phyloP scores from a whole-genome alignment of 1,140 invertebrate species.

The Frieseomelitta varia region DNA sequence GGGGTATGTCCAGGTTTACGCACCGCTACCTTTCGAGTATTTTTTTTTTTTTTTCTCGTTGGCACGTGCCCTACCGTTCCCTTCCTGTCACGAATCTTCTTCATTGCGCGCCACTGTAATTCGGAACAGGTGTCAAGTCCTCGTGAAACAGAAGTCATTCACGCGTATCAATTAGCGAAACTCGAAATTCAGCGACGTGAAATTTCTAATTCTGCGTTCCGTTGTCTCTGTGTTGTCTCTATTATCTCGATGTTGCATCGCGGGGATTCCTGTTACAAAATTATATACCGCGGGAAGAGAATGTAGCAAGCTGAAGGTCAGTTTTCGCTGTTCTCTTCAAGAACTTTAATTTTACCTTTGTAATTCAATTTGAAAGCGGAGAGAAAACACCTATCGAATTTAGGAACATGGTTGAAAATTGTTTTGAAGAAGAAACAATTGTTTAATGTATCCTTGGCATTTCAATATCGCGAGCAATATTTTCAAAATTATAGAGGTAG shows the following conservation, averaged over 20 bases:
- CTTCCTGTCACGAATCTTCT: slow-evolving; percentile 21
- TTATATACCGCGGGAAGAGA: background rate
- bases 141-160: background rate
- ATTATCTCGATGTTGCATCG: background rate
- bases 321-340: too few relatives aligned
- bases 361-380: too few relatives aligned
- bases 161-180: background rate
- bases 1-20: slow-evolving; percentile 4
- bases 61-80: slow-evolving; percentile 31
- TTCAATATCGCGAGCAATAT: background rate
- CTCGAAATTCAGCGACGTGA: too few relatives aligned
- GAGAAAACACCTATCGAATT: too few relatives aligned
- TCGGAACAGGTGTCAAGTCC: slow-evolving; percentile 31
- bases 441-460: too few relatives aligned
- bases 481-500: background rate
- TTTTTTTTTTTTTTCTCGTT: slow-evolving; percentile 40
- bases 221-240: too few relatives aligned
- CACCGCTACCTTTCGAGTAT: slow-evolving; percentile 33
- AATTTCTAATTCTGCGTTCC: background rate
- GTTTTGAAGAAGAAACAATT: too few relatives aligned
- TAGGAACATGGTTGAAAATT: too few relatives aligned
- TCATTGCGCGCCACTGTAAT: slow-evolving; percentile 4
- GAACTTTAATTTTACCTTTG: too few relatives aligned
- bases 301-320: too few relatives aligned
- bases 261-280: background rate